These are phyloP conservation scores for Drosophila austrosaltans DNA, from an alignment of 2,888 invertebrate genomes.

Conservation along the genomic window DNA sequence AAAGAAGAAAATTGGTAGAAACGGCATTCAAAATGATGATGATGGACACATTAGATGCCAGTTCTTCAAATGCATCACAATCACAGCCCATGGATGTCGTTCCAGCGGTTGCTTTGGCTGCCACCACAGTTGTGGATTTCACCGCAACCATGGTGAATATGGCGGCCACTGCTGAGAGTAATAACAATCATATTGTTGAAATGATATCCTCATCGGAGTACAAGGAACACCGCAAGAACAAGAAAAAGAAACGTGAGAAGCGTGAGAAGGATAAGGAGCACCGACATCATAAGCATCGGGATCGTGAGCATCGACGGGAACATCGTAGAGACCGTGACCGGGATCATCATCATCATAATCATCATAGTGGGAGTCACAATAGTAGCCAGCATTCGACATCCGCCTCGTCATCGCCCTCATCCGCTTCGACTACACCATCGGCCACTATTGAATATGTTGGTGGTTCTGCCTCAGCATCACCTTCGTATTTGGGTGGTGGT, in stretches of 20 bases:
- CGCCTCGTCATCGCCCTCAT: conserved; percentile 79
- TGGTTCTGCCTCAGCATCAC: conserved; percentile 74
- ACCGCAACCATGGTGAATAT: conserved; percentile 72
- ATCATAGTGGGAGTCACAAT: conserved; percentile 59
- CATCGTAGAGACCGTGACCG: conserved; percentile 64
- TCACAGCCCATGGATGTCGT: conserved; percentile 69
- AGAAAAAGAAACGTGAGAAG: conserved; percentile 83
- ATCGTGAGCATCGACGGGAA: conserved; percentile 53
- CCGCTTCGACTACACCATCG: conserved; percentile 75
- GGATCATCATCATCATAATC: conserved; percentile 53
- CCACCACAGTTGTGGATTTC: conserved; percentile 72
- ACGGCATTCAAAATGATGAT: conserved; percentile 75
- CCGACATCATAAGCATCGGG: conserved; percentile 71
- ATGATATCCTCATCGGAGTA: conserved; percentile 69
- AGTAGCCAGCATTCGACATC: conserved; percentile 77
- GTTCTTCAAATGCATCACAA: conserved; percentile 23
- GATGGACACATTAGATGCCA: conserved; percentile 79
- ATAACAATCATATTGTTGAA: conserved; percentile 81
- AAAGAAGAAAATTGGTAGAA: conserved; percentile 22
- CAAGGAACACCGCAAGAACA: conserved; percentile 82
- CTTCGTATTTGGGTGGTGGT: conserved; percentile 67
- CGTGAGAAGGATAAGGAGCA: conserved; percentile 82
- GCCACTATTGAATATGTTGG: conserved; percentile 74
- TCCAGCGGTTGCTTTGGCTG: conserved; percentile 66
- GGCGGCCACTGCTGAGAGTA: conserved; percentile 79